Base-by-base conservation (phyloP, 2,797 vertebrate genomes). In the Pyrocephalus nanus region DNA sequence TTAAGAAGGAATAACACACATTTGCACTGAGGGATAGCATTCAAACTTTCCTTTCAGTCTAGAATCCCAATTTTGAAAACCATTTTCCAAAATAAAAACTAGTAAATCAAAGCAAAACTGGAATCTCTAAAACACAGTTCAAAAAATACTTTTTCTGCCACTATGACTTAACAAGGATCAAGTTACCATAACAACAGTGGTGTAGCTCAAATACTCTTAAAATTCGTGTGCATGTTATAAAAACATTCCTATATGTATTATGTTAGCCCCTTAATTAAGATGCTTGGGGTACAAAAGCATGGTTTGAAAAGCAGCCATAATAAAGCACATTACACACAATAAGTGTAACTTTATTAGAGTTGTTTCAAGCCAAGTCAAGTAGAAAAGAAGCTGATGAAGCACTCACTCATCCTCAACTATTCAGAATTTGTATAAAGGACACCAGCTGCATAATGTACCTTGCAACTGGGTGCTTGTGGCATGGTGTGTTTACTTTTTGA, bases 361-460 rank as follows among this genome's bases (percentile, higher is more conserved):
- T 94, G 70, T 88, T 94, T 94, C 62, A 93, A 95, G 55, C 30
- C 67, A 85, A 3, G 55, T 45, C 58, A 90, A 86, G 51, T 55
- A 78, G 80, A 88, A 90, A 88, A 90, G 70, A 78, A 96, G 57
- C 55, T 81, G 55, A 50, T 80, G 40, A 81, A 88, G 66, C 76
- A 90, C 71, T 57, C 77, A 74, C 53, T 86, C 61, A 42, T 50
- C 45, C 65, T 93, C 53, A 78, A 40, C 47, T 72, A 22, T 13
- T 50, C 81, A 77, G 58, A 1, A 4, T 65, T 90, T 83, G 9
- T 21, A 51, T 22, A 70, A 88, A 86, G 34, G 57, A 91, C 54
- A 92, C 42, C 15, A 34, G 32, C 76, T 72, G 76, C 53, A 92
- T 17, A 92, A 77, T 20, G 45, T 57, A 71, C 34, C 29, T 57